These are phyloP conservation scores for Peromyscus maniculatus DNA, from an alignment of 2,113 vertebrate genomes.

Conservation along the genomic window DNA sequence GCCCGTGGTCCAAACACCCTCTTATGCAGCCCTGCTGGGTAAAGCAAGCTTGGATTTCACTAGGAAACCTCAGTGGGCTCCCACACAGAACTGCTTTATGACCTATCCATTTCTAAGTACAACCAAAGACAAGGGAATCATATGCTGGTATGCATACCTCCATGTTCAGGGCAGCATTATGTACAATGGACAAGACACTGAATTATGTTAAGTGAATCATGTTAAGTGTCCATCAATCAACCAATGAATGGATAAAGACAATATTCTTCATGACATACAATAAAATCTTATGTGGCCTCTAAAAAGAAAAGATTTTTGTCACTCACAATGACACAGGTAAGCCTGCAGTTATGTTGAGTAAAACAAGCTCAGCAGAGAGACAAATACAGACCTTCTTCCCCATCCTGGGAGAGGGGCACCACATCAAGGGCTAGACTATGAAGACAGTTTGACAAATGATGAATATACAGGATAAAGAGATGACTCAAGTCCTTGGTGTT, in stretches of 20 bases:
- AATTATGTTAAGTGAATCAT: not conserved
- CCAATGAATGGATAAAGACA: not conserved
- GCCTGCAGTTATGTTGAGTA: not conserved
- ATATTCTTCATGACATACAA: not conserved
- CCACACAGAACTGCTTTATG: too few relatives aligned
- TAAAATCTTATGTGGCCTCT: not conserved
- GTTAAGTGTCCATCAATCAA: not conserved
- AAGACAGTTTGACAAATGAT: not conserved
- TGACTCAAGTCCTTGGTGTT: not conserved
- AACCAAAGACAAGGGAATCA: not conserved
- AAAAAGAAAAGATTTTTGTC: not conserved
- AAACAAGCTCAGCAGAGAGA: not conserved
- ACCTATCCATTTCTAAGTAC: not conserved
- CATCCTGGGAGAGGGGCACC: not conserved
- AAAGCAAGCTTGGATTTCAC: too few relatives aligned
- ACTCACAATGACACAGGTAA: not conserved
- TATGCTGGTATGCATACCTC: not conserved
- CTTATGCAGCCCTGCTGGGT: too few relatives aligned
- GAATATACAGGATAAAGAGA: not conserved
- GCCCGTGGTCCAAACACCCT: too few relatives aligned
- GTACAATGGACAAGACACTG: not conserved
- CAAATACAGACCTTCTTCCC: not conserved
- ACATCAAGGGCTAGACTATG: not conserved
- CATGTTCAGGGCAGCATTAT: not conserved
- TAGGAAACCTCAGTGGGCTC: too few relatives aligned